Base-by-base conservation (phyloP, 2,113 vertebrate genomes). In the Etia nguti region DNA sequence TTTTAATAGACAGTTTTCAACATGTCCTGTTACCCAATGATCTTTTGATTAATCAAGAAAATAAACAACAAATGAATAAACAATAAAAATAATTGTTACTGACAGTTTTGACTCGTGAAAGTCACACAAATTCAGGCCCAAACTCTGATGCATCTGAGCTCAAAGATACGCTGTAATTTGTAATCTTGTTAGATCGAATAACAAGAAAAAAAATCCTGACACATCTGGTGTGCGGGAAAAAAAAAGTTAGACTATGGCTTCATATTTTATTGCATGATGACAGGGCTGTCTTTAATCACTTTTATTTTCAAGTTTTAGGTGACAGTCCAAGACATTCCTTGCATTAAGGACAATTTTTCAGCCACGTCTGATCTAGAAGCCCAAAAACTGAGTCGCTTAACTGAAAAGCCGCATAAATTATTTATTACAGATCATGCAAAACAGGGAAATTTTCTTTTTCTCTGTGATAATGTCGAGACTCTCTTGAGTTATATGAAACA, bases 201-300 rank as follows among this genome's bases (percentile, higher is more conserved):
- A 60, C 11, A 15, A 36, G 12, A 36, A 55, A 52, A 79, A 77
- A 50, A 15, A 36, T 55, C 48, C 11, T 36, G 75, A 54, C 8
- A 36, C 48, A 36, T 79, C 18, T 79, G 46, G 68, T 29, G 16
- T 81, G 26, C 1, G 2, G 56, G 15, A 0, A 0, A 4, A 62
- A 26, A 59, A 82, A 50, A 62, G 34, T 59, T 59, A 1, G 11
- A 38, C n/a, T 8, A 26, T 68, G 31, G 46, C 15, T 26, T 34
- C 12, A 34, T 82, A 22, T 48, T 82, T 36, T 36, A 29, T 60
- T 81, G 26, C 59, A n/a, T 65, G 43, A 46, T 81, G 55, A 62
- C 57, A 81, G 26, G 18, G 11, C 16, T 46, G 6, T 57, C 38
- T 46, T 62, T 36, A 77, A 18, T 29, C 24, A 13, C 38, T 57